Percentiles rank a stretch among this genome's conserved stretches.
These are phyloP conservation scores for Notocelia uddmanniana DNA, from an alignment of 2,888 invertebrate genomes.

Conservation along the genomic window DNA sequence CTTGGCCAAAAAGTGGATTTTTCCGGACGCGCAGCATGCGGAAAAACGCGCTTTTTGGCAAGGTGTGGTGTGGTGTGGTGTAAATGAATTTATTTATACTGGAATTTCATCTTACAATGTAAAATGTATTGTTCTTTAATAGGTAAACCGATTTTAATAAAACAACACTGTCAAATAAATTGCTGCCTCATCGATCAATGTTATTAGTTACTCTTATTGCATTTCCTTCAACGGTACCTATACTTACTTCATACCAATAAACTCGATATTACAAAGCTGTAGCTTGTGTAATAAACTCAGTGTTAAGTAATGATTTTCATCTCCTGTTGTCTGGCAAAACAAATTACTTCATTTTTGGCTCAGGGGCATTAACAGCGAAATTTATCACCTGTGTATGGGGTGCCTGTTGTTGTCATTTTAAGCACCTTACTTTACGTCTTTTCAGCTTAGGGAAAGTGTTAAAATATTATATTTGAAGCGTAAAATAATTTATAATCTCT, in stretches of 20 bases:
- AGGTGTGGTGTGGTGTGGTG: too few species aligned
- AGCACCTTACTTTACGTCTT: conserved; percentile 45
- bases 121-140: too few species aligned
- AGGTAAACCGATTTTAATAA: too few species aligned
- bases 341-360: conserved; percentile 82
- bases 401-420: conserved; percentile 61
- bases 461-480: conserved; percentile 28
- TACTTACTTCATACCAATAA: conserved; percentile 30
- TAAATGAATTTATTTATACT: too few species aligned
- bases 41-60: too few species aligned
- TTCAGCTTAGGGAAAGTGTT: conserved; percentile 33
- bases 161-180: background rate
- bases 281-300: conserved; percentile 69
- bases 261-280: conserved; percentile 31
- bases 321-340: conserved; percentile 77
- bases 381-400: conserved; percentile 75
- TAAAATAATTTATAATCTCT: conserved; percentile 12
- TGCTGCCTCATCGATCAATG: background rate
- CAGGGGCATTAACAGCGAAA: conserved; percentile 72
- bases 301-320: conserved; percentile 81
- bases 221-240: conserved; percentile 31
- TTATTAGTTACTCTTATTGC: conserved; percentile 8
- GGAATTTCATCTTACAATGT: too few species aligned
- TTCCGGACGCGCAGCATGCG: too few species aligned
- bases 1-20: too few species aligned